Conservation (phyloP, 2,888 invertebrate species). For the Nomada fucata region DNA sequence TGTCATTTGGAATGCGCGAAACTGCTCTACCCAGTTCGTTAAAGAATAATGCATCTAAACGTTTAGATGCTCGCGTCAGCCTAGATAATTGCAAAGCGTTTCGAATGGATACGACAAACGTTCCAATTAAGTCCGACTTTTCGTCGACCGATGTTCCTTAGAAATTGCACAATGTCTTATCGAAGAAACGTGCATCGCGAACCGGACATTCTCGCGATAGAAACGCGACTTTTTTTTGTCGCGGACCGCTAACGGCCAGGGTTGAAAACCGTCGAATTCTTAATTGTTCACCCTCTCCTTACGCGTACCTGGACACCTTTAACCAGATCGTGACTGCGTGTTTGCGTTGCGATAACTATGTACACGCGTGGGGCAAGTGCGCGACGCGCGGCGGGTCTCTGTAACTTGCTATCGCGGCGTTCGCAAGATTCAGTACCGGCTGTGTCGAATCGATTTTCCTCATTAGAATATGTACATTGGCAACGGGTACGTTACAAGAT, state of each 20-base stretch:
- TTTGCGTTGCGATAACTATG: constrained; percentile 31
- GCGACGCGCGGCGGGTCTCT: not conserved
- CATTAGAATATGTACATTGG: constrained; percentile 13
- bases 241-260: not conserved
- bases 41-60: too few relatives aligned
- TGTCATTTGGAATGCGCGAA: too few relatives aligned
- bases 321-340: constrained; percentile 30
- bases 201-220: too few relatives aligned
- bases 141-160: too few relatives aligned
- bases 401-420: not conserved
- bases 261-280: constrained; percentile 4
- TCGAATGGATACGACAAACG: too few relatives aligned
- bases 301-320: not conserved
- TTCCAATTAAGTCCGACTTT: too few relatives aligned
- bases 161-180: too few relatives aligned
- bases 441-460: constrained; percentile 16
- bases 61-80: too few relatives aligned
- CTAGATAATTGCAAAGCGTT: too few relatives aligned
- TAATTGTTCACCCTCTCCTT: not conserved
- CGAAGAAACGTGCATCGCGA: too few relatives aligned
- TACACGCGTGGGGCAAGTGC: not conserved
- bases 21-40: too few relatives aligned
- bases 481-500: not conserved
- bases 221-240: too few relatives aligned
- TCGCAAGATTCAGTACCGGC: constrained; percentile 12